These are phyloP conservation scores for Eustalomyia histrio DNA, from an alignment of 2,888 invertebrate species.

Conservation along the genomic window DNA sequence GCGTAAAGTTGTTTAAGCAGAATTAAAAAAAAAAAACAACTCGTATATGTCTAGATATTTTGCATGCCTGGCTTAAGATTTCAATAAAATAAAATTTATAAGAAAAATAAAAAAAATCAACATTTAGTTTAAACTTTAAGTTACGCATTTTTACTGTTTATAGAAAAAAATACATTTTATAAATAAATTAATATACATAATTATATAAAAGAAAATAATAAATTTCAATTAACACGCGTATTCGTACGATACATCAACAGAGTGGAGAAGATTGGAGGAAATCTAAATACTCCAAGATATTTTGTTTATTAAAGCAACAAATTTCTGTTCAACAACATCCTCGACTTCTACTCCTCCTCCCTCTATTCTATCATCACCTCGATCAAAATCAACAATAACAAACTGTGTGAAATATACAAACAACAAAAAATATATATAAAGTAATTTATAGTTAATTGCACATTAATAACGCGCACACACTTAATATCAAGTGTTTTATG, in stretches of 20 bases:
- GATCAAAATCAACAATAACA: slow-evolving; percentile 10
- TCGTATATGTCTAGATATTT: not conserved
- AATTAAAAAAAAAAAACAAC: slow-evolving; percentile 17
- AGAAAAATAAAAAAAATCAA: not conserved
- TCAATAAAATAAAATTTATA: not conserved
- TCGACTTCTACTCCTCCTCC: not conserved
- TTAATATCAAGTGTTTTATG: slow-evolving; percentile 33
- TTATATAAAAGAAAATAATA: slow-evolving; percentile 13
- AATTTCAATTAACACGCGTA: slow-evolving; percentile 46
- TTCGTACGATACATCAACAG: slow-evolving; percentile 12
- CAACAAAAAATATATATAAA: slow-evolving; percentile 3
- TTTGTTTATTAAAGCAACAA: slow-evolving; percentile 27
- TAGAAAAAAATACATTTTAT: not conserved
- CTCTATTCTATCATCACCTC: slow-evolving; percentile 22
- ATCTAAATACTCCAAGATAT: slow-evolving; percentile 24
- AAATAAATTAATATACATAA: slow-evolving; percentile 5
- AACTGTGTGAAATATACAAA: slow-evolving; percentile 29
- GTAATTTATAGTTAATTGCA: slow-evolving; percentile 52
- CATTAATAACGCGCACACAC: slow-evolving; percentile 37
- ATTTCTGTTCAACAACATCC: not conserved
- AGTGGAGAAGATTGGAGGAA: not conserved
- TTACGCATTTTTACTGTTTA: slow-evolving; percentile 7
- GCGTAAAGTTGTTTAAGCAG: not conserved
- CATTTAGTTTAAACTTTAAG: not conserved
- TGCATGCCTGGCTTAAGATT: slow-evolving; percentile 7